Evolutionary conservation across 2,888 invertebrate genomes (phyloP).

Genomic region (Amphipyra tragopoginis): DNA sequence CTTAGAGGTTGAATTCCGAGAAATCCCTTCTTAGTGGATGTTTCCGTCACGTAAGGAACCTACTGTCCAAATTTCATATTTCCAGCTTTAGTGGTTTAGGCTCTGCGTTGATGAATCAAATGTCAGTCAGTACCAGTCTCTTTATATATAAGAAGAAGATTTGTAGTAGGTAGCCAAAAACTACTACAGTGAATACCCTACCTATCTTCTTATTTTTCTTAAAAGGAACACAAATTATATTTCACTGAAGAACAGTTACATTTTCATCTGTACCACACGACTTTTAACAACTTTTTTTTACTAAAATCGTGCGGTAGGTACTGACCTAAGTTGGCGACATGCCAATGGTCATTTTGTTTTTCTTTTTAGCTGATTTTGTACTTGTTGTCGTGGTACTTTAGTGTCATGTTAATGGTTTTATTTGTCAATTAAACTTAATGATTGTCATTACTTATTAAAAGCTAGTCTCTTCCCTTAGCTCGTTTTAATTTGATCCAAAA

Average conservation of each 20-base stretch:
- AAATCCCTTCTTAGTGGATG: too few species aligned
- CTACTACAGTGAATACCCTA: too few species aligned
- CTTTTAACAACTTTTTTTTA: conserved; percentile 23
- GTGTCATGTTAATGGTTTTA: conserved; percentile 23
- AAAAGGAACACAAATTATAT: too few species aligned
- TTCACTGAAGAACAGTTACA: not conserved
- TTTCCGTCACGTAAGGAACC: too few species aligned
- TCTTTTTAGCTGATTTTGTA: conserved; percentile 5
- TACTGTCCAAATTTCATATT: too few species aligned
- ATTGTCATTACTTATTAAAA: conserved; percentile 5
- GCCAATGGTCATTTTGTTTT: conserved; percentile 41
- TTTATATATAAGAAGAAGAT: too few species aligned
- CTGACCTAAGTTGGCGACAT: conserved; percentile 29
- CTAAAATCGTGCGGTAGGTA: conserved; percentile 2
- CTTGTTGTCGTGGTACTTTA: conserved; percentile 13
- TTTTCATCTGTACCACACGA: conserved; percentile 9
- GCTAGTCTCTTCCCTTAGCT: not conserved
- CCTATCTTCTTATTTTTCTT: too few species aligned
- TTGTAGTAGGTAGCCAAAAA: too few species aligned
- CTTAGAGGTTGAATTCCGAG: too few species aligned
- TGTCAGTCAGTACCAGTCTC: too few species aligned
- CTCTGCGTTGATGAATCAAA: too few species aligned
- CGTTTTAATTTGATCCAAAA: not conserved
- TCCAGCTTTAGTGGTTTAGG: too few species aligned
- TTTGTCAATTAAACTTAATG: conserved; percentile 32